These are phyloP conservation scores for Acrocephalus kingi DNA, from an alignment of 2,113 vertebrate genomes.

Conservation along the genomic window DNA sequence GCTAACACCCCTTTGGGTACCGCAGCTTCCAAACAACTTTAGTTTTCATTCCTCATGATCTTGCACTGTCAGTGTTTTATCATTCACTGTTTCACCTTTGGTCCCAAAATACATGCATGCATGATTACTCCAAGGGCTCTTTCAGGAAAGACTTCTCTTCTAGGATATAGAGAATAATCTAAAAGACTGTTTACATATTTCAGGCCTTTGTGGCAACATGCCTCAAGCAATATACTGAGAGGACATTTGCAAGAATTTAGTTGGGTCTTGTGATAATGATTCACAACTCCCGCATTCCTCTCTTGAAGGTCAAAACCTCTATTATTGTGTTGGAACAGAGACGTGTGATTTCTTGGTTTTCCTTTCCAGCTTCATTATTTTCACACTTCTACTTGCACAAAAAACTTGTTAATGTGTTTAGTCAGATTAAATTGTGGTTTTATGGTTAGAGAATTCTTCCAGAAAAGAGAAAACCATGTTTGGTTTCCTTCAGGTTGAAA, in stretches of 20 bases:
- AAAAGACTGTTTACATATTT: neutral
- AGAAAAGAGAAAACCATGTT: neutral
- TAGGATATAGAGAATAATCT: neutral
- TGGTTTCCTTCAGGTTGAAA: neutral
- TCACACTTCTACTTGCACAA: neutral
- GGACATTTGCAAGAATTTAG: neutral
- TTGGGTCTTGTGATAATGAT: neutral
- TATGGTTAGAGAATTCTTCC: neutral
- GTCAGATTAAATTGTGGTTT: neutral
- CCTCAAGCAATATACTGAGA: neutral
- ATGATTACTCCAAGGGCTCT: neutral
- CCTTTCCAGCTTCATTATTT: neutral
- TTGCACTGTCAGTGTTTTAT: neutral
- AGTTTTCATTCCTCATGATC: neutral
- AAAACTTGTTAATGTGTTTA: neutral
- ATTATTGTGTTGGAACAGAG: neutral
- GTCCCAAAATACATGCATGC: fast-evolving
- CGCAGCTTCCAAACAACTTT: neutral
- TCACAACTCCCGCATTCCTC: neutral
- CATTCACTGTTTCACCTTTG: neutral
- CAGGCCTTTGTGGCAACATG: neutral
- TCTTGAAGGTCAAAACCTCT: neutral
- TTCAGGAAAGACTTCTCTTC: neutral
- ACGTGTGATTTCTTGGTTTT: neutral
- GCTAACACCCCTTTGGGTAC: neutral